Evolutionary conservation across 2,888 invertebrate genomes (phyloP), one percentile per base, ranked within the genome.

Genomic region (Bugula neritina): DNA sequence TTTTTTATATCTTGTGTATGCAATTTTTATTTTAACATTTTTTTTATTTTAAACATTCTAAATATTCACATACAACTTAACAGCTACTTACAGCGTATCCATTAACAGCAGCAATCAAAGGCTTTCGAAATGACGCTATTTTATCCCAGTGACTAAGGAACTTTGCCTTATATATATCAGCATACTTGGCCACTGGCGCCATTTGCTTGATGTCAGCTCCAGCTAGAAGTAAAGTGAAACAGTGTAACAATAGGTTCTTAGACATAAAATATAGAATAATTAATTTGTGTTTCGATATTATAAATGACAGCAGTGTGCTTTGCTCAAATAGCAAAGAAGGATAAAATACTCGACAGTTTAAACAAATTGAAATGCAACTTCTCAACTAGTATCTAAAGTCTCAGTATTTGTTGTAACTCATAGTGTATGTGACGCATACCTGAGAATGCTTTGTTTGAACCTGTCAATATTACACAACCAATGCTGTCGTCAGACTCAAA

Each of bases 101-200:
- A 84, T 99, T 99, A 29, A 99, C 99, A 73, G 98, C 99, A 52
- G 99, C 99, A 79, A 99, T 95, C 71, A 96, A 87, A 1, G 99
- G 99, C 82, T 98, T 99, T 72, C 87, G 89, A 72, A 90, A 89
- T 75, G 88, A 87, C 17, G 91, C 87, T 21, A 99, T 87, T 72
- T 88, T 86, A 72, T 91, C 90, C 98, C 98, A 99, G 77, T 90
- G 88, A 73, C 86, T 86, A 1, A 98, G 87, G 86, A 99, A 96
- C 72, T 90, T 90, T 0, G 86, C 87, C 75, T 86, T 88, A 72
- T 90, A 87, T 78, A 91, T 92, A 52, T 88, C 80, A 0, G 92
- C 86, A 84, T 90, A 97, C 0, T 89, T 72, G 72, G 79, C 79
- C 72, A 79, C 79, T 57, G 79, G 75, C 70, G 81, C 79, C 87